These are phyloP conservation scores for Pinctada fucata DNA, from an alignment of 2,888 invertebrate species.

Conservation along the genomic window DNA sequence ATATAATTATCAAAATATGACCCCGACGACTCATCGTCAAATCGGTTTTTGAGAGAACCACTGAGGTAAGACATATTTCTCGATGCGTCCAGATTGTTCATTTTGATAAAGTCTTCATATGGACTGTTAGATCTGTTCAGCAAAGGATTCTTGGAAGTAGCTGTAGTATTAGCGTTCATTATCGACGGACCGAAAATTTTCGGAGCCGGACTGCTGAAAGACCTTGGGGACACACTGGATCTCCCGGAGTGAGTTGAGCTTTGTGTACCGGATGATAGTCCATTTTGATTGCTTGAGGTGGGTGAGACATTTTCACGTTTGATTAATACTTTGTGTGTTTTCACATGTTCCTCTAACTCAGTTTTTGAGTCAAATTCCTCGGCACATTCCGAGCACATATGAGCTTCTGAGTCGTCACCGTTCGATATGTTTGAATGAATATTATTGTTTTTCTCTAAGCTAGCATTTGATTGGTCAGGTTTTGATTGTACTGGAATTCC, in stretches of 20 bases:
- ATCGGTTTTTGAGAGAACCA: neutral
- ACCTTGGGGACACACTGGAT: slow-evolving; percentile 4
- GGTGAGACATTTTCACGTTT: slow-evolving; percentile 16
- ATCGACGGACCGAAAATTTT: slow-evolving; percentile 3
- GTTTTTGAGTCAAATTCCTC: slow-evolving; percentile 46
- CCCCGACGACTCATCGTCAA: slow-evolving; percentile 13
- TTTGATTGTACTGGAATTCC: no score
- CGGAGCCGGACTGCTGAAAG: neutral
- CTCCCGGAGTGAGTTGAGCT: neutral
- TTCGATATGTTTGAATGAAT: neutral
- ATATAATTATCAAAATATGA: slow-evolving; percentile 40
- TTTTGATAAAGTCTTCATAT: slow-evolving; percentile 24
- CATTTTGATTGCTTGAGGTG: neutral
- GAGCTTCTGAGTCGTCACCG: slow-evolving; percentile 8
- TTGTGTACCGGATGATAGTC: neutral
- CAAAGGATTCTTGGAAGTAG: slow-evolving; percentile 4
- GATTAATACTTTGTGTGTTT: slow-evolving; percentile 27
- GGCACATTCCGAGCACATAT: slow-evolving; percentile 50
- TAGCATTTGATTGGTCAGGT: neutral
- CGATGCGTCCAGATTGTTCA: slow-evolving; percentile 13
- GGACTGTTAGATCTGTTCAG: slow-evolving; percentile 18
- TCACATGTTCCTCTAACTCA: slow-evolving; percentile 40
- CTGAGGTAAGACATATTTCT: slow-evolving; percentile 12
- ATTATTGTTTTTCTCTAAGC: neutral
- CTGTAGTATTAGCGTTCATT: slow-evolving; percentile 1